phyloP scores from a whole-genome alignment of 2,113 vertebrate genomes.

The Oophaga pumilio region DNA sequence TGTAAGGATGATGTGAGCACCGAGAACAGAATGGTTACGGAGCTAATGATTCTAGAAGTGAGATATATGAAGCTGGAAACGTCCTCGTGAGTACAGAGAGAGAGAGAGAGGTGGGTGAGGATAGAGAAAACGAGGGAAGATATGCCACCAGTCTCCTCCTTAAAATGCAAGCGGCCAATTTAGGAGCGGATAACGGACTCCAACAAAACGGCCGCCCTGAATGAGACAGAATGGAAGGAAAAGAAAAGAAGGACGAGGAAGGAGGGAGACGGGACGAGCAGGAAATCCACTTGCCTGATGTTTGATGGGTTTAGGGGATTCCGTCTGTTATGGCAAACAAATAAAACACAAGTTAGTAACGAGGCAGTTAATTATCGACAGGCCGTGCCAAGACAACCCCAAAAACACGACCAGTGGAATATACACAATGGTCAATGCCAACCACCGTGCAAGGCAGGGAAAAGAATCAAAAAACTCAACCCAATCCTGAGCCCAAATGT shows the following conservation, averaged over 20 bases:
- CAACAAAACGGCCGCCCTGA: background rate
- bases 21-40: background rate
- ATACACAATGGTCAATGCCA: background rate
- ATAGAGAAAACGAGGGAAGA: background rate
- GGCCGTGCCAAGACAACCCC: background rate
- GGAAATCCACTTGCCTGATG: constrained; percentile 91
- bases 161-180: background rate
- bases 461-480: background rate
- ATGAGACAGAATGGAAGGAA: background rate
- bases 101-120: too few species aligned
- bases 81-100: background rate
- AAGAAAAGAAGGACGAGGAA: constrained; percentile 8
- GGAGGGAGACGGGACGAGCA: constrained; percentile 69
- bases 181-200: too few species aligned
- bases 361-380: constrained; percentile 6
- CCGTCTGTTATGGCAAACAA: constrained; percentile 90
- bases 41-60: background rate
- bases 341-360: constrained; percentile 87
- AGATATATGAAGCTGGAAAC: background rate
- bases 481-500: background rate
- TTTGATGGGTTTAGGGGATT: constrained; percentile 93
- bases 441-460: background rate
- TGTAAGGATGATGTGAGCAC: background rate
- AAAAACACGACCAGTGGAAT: background rate
- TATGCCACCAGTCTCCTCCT: background rate